Base-by-base conservation (phyloP, 92 coral and sea anemone species). In the Chrysogorgia sp. region DNA sequence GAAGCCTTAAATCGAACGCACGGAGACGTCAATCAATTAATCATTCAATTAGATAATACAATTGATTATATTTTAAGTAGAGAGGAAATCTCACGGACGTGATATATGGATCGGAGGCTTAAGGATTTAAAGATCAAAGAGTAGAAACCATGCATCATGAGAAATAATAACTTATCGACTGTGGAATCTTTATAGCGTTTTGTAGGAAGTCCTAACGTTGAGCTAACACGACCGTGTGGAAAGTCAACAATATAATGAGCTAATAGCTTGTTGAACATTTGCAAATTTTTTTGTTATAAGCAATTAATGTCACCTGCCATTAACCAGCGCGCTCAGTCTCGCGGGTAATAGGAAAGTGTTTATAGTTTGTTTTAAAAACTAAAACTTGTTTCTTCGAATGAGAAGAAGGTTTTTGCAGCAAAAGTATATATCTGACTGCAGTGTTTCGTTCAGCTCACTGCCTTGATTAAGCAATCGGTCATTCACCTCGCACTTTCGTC, bases 251-350 rank as follows among this genome's bases (percentile, higher is more conserved):
- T 53, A 34, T 72, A 72, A 72, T 72, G 64, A 58, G 65, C 52
- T 72, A 72, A 72, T 72, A 29, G 79, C 63, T 52, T 52, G 63
- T 72, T 72, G 65, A 53, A 56, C 63, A 56, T 50, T 53, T 58
- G 40, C 65, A 55, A 72, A 53, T 52, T 52, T n/a, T n/a, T 53
- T 52, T 34, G 40, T 72, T 31, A 72, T 21, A 34, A 72, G 47
- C 79, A 72, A 72, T 72, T 72, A 72, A 52, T 53, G 79, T 72
- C 79, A 72, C 63, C 63, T 72, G 79, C 55, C 55, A 72, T 53
- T 72, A 52, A 23, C 48, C 37, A 52, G 65, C 65, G 17, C 26
- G 53, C 15, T 15, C 26, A 28, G 26, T 24, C 48, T 69, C 34
- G 30, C 22, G 41, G 15, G 12, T 69, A 28, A 69, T 69, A 37